Evolutionary conservation across 1,140 invertebrate genomes (phyloP), one percentile per base, ranked within the genome.

Genomic region (Papilio xuthus): DNA sequence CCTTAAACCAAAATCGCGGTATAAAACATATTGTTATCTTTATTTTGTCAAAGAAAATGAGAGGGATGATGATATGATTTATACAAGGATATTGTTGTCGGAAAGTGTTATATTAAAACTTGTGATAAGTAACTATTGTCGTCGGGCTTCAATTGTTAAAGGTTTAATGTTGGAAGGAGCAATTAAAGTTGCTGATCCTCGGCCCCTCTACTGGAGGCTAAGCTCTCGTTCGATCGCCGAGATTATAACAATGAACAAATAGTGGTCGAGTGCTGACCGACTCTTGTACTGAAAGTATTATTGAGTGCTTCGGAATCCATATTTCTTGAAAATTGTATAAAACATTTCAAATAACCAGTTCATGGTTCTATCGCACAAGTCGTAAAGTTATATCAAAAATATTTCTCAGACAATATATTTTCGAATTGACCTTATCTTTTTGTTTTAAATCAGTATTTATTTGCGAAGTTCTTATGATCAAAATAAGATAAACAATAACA

Each of bases 221-320:
- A 67, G 60, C 60, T 67, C 60, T 15, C 20, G 15, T 67, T 32
- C 60, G 60, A 67, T 67, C 28, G 60, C 60, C 10, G 26, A 67
- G 60, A 26, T 67, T 67, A 67, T 67, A 67, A 67, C 60, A 67
- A 67, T 28, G 60, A 67, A 67, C 60, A 67, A 67, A 67, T 67
- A 67, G 60, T 67, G 0, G 2, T 67, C 26, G 26, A 67, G 26
- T 67, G 60, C 60, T 20, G 60, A 53, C 56, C 10, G 23, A 67
- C 60, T 67, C 13, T 26, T 13, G 12, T 26, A 26, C 2, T 18
- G 60, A 67, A 28, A 15, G 60, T 15, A 32, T 28, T 8, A 26
- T 15, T 15, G 26, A 67, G 60, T 28, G 12, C 60, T 32, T 26
- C 7, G 56, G 56, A 60, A 9, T 23, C 4, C 60, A 8, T 60